Conservation (phyloP, 2,888 invertebrate species). For the Ophraella communa region DNA sequence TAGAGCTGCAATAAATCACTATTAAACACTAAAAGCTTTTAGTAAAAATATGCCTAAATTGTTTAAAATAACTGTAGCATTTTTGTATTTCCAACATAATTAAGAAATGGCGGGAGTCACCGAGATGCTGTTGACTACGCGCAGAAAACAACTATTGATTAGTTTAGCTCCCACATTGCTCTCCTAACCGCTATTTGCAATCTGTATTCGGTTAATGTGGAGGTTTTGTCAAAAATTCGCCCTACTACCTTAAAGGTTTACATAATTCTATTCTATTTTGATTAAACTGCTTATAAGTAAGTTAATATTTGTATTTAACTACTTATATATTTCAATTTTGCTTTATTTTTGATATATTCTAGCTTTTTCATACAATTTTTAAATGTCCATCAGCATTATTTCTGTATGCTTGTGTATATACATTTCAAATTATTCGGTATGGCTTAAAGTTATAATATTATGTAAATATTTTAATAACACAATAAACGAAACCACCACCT, state of each 20-base stretch:
- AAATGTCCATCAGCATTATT: background rate
- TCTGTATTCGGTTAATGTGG: constrained; percentile 44
- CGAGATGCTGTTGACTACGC: constrained; percentile 48
- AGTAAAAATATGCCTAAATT: background rate
- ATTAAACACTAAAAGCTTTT: no score
- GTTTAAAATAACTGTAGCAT: background rate
- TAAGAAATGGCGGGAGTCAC: constrained; percentile 26
- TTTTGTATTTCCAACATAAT: background rate
- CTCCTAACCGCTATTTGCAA: constrained; percentile 50
- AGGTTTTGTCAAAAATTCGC: constrained; percentile 38
- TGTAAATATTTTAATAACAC: background rate
- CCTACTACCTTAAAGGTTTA: background rate
- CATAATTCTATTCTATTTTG: constrained; percentile 30
- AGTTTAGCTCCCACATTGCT: constrained; percentile 44
- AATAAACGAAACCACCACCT: background rate
- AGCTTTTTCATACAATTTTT: background rate
- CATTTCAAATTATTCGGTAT: background rate
- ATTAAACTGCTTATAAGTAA: background rate
- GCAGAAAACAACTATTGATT: constrained; percentile 55
- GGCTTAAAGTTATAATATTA: background rate
- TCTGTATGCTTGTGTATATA: background rate
- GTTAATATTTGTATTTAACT: background rate
- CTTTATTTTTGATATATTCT: background rate
- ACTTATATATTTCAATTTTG: background rate
- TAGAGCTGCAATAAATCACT: no score